Evolutionary conservation across 2,797 vertebrate species (phyloP).

Genomic region (Arnoldichthys spilopterus): DNA sequence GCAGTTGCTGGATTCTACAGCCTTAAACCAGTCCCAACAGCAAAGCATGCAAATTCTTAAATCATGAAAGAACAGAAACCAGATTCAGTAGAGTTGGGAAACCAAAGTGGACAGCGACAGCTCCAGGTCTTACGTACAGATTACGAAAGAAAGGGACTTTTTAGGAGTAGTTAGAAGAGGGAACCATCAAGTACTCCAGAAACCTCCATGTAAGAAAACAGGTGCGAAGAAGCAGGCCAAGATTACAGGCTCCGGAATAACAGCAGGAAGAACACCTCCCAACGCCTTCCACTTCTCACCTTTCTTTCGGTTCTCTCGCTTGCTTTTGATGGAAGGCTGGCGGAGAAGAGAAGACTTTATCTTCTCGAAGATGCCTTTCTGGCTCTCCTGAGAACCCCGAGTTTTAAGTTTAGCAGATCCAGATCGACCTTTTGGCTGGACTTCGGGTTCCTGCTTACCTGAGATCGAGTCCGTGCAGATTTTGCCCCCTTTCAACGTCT

Average conservation of each 20-base stretch:
- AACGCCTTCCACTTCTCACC: constrained; percentile 44
- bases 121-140: neutral
- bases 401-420: neutral
- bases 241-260: neutral
- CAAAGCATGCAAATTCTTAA: no score
- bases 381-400: neutral
- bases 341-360: neutral
- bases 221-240: neutral
- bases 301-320: constrained; percentile 37
- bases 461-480: neutral
- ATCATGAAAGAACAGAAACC: no score
- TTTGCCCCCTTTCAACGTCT: neutral
- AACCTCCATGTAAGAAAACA: neutral
- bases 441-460: neutral
- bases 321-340: constrained; percentile 33
- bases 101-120: neutral
- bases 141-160: neutral
- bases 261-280: neutral
- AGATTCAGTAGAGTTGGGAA: neutral
- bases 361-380: constrained; percentile 4
- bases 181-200: neutral
- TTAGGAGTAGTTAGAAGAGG: neutral
- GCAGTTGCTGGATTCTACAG: no score
- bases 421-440: neutral
- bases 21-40: no score